Conservation (phyloP, 2,888 invertebrate species). For the Hypselothyrea guttata region DNA sequence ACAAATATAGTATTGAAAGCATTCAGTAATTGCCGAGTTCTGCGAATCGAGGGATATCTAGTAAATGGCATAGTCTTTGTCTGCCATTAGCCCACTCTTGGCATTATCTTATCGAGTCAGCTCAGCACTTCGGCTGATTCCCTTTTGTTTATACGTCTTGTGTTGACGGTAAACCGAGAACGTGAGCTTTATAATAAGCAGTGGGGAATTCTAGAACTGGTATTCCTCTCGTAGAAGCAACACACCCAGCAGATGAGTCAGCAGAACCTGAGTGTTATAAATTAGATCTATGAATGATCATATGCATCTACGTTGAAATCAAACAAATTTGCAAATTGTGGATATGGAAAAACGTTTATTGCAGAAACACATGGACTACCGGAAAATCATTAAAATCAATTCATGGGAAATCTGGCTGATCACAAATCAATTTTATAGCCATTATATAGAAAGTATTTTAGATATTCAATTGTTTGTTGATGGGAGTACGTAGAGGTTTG, state of each 20-base stretch:
- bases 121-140: not conserved
- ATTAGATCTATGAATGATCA: too few relatives aligned
- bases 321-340: too few relatives aligned
- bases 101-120: slow-evolving; percentile 52
- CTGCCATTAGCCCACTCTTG: slow-evolving; percentile 32
- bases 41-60: slow-evolving; percentile 34
- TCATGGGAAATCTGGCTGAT: not conserved
- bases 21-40: slow-evolving; percentile 28
- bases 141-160: too few relatives aligned
- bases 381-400: slow-evolving; percentile 29
- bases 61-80: slow-evolving; percentile 39
- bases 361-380: slow-evolving; percentile 17
- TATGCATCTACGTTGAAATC: not conserved
- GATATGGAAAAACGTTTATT: not conserved
- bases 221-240: too few relatives aligned
- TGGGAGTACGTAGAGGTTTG: slow-evolving; percentile 7
- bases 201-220: too few relatives aligned
- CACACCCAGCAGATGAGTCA: too few relatives aligned
- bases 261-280: too few relatives aligned
- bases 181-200: too few relatives aligned
- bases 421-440: slow-evolving; percentile 58
- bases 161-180: not conserved
- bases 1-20: not conserved
- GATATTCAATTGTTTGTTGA: slow-evolving; percentile 29
- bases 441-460: not conserved